Percentiles rank a stretch among this genome's conserved stretches.
These are phyloP conservation scores for Geotrypetes seraphini DNA, from an alignment of 2,797 vertebrate genomes.

Conservation along the genomic window DNA sequence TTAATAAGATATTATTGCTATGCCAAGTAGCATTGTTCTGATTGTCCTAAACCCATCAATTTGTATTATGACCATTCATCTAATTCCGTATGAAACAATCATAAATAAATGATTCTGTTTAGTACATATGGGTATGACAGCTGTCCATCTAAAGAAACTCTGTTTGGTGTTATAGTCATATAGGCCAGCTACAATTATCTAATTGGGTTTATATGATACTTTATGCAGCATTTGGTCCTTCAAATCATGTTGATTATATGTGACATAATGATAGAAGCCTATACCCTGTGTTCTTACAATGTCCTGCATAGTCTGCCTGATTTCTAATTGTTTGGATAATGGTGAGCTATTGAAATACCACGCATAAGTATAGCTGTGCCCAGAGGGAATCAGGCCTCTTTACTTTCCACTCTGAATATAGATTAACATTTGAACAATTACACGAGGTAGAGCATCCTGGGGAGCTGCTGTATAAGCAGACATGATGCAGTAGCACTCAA, in stretches of 20 bases:
- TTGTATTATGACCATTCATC: no score
- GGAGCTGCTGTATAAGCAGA: constrained; percentile 12
- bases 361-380: constrained; percentile 21
- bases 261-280: constrained; percentile 30
- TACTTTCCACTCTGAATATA: constrained; percentile 16
- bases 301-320: constrained; percentile 15
- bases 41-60: no score
- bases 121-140: constrained; percentile 31
- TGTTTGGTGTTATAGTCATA: no score
- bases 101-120: no score
- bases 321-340: constrained; percentile 41
- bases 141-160: constrained; percentile 38
- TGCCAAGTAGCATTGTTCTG: no score
- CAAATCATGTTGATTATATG: constrained; percentile 38
- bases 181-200: constrained; percentile 11
- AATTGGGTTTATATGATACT: no score
- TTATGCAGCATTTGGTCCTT: constrained; percentile 32
- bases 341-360: constrained; percentile 28
- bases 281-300: constrained; percentile 24
- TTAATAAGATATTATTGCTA: no score
- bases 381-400: constrained; percentile 27
- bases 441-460: constrained; percentile 27
- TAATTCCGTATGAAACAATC: no score
- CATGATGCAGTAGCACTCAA: background rate
- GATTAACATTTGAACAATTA: constrained; percentile 34